Conservation (phyloP, 2,888 invertebrate species). For the Allacma fusca region DNA sequence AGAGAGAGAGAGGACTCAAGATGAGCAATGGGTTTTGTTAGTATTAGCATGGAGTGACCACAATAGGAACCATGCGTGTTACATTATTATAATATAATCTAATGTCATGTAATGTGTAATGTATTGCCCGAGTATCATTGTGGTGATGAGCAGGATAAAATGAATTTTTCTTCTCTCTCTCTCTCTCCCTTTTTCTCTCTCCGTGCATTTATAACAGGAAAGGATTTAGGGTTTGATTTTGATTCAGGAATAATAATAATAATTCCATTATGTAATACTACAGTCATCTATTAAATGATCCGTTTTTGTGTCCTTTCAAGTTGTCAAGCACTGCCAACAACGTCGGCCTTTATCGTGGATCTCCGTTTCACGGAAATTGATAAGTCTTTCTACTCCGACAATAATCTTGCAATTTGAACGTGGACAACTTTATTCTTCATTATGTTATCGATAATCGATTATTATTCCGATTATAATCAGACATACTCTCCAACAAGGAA, state of each 20-base stretch:
- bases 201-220: background rate
- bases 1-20: slow-evolving; percentile 1
- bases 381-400: slow-evolving; percentile 22
- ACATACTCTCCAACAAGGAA: background rate
- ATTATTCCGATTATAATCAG: slow-evolving; percentile 24
- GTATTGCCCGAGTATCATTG: slow-evolving; percentile 3
- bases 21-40: slow-evolving; percentile 5
- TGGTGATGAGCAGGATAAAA: slow-evolving; percentile 18
- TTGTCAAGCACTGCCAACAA: background rate
- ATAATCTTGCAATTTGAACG: slow-evolving; percentile 9
- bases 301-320: background rate
- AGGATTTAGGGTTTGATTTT: slow-evolving; percentile 22
- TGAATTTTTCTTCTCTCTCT: slow-evolving; percentile 10
- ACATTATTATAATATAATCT: background rate
- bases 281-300: background rate
- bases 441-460: slow-evolving; percentile 39
- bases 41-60: background rate
- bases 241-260: background rate
- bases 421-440: slow-evolving; percentile 28
- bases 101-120: slow-evolving; percentile 16
- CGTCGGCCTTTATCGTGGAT: slow-evolving; percentile 28
- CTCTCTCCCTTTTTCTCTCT: background rate
- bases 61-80: background rate
- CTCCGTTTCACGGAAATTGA: slow-evolving; percentile 41
- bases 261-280: background rate